Evolutionary conservation across 1,140 invertebrate genomes (phyloP).

Genomic region (Gerris buenoi): DNA sequence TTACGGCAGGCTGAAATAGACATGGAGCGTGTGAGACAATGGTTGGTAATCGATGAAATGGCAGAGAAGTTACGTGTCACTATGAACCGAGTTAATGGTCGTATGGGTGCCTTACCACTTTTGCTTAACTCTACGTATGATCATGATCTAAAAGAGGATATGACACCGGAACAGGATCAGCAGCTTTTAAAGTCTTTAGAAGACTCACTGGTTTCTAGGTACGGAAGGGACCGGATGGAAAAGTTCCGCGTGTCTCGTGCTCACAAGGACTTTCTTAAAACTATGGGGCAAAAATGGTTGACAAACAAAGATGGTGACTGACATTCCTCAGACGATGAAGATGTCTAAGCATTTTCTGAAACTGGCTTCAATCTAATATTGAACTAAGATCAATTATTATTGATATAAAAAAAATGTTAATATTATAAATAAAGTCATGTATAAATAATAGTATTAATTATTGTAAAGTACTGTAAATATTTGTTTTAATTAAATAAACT

Average conservation of each 20-base stretch:
- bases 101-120: conserved; percentile 77
- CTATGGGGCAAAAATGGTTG: too few species aligned
- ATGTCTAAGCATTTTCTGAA: too few species aligned
- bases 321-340: too few species aligned
- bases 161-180: conserved; percentile 32
- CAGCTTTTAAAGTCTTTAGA: neutral
- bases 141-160: conserved; percentile 71
- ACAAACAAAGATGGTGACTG: too few species aligned
- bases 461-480: too few species aligned
- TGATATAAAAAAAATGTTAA: too few species aligned
- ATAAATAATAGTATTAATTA: too few species aligned
- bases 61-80: conserved; percentile 84
- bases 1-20: conserved; percentile 70
- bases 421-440: too few species aligned
- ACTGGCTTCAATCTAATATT: too few species aligned
- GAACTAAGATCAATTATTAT: too few species aligned
- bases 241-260: neutral
- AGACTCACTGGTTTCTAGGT: neutral
- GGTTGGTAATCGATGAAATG: conserved; percentile 88
- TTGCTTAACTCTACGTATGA: conserved; percentile 91
- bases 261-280: neutral
- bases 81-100: conserved; percentile 59
- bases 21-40: conserved; percentile 55
- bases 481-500: too few species aligned
- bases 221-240: neutral